phyloP scores from a whole-genome alignment of 2,113 vertebrate species.

The Amazona vittata region DNA sequence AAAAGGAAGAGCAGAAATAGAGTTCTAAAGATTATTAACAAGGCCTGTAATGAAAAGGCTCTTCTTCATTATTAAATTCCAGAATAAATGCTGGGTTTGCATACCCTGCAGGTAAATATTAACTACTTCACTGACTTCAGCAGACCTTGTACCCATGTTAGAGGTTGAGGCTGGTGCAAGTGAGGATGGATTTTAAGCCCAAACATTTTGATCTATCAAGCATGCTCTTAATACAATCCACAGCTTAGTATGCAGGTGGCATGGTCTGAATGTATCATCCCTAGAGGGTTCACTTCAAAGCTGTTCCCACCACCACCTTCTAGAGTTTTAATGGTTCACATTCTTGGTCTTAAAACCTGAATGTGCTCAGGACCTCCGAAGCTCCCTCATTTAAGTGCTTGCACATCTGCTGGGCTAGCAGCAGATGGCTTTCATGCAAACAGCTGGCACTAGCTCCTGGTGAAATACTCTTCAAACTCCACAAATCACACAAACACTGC shows the following conservation, averaged over 20 bases:
- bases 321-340: neutral
- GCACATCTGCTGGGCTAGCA: neutral
- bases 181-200: neutral
- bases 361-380: neutral
- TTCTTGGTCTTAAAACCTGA: neutral
- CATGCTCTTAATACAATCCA: neutral
- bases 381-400: neutral
- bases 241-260: neutral
- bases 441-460: neutral
- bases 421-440: neutral
- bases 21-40: neutral
- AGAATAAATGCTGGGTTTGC: neutral
- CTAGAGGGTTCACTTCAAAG: neutral
- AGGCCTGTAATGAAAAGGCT: neutral
- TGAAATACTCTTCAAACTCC: neutral
- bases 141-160: neutral
- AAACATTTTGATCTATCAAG: neutral
- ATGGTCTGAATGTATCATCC: neutral
- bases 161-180: neutral
- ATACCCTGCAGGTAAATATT: neutral
- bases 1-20: constrained; percentile 30
- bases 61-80: neutral
- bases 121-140: neutral
- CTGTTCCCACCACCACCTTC: neutral
- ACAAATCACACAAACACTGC: neutral